Evolutionary conservation across 2,797 vertebrate species (phyloP).

Genomic region (Dermochelys coriacea): DNA sequence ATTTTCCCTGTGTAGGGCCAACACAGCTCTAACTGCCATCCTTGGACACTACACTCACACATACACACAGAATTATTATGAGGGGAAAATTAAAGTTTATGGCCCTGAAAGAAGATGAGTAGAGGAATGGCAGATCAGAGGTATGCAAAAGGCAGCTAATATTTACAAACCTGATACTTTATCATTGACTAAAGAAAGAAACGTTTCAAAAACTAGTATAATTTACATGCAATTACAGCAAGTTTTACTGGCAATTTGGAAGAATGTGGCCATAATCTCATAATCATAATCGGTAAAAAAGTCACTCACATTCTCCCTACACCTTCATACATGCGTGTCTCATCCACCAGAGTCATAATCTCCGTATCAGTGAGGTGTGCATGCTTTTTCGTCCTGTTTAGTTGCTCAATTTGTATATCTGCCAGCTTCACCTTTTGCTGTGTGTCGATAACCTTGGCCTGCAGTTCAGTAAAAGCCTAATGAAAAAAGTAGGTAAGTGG

Average conservation of each 20-base stretch:
- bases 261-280: neutral
- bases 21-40: accelerated
- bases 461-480: slow-evolving; percentile 94
- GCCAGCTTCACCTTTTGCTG: slow-evolving; percentile 97
- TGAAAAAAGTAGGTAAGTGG: neutral
- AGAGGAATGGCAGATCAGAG: neutral
- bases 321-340: slow-evolving; percentile 95
- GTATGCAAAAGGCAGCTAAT: neutral
- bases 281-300: neutral
- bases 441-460: slow-evolving; percentile 96
- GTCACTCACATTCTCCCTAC: slow-evolving; percentile 95
- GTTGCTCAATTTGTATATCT: slow-evolving; percentile 95
- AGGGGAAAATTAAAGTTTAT: neutral
- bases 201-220: neutral
- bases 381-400: slow-evolving; percentile 92
- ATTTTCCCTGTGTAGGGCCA: accelerated
- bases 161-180: neutral
- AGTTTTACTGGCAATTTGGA: accelerated
- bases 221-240: neutral
- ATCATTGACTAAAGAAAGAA: neutral
- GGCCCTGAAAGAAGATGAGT: neutral
- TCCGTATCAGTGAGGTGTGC: slow-evolving; percentile 91
- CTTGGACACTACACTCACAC: neutral
- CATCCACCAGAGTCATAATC: slow-evolving; percentile 87
- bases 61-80: neutral